Evolutionary conservation across 2,113 vertebrate genomes (phyloP), one percentile per base, ranked within the genome.

Genomic region (Zonotrichia leucophrys): DNA sequence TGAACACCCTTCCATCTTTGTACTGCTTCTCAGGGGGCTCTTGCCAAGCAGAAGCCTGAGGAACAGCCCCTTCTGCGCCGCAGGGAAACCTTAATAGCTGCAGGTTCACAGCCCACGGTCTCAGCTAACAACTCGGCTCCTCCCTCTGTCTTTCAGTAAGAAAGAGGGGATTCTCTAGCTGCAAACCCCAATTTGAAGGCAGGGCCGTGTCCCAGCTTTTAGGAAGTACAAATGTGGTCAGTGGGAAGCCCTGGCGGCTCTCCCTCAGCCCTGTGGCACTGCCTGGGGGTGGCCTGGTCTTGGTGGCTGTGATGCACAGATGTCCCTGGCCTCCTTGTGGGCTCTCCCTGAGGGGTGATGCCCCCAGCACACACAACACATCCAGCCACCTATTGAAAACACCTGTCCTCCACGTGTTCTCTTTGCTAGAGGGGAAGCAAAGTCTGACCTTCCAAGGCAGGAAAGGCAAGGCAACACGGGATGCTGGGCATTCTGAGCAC

Each of bases 221-320:
- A 12, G 35, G 22, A 85, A 85, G 28, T 9, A 60, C 30, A 83
- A 9, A 30, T 0, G 4, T 13, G 50, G 79, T 30, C 5, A 3
- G 2, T 3, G 5, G 17, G 52, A 18, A 72, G 47, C 4, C 8
- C 33, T 0, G 2, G 25, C 31, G 85, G 69, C 85, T 70, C 17
- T 67, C 22, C 30, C 23, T 37, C 15, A 93, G 87, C 50, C 31
- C 22, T 37, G 52, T 7, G 9, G n/a, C 67, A n/a, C 50, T 31
- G 55, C 41, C 58, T 83, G 41, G 25, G 33, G 3, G 27, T 17
- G 47, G 75, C 56, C 42, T 35, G 55, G 18, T 14, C 47, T 47
- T 0, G 0, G 42, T 22, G 47, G 47, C 39, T 16, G n/a, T 14
- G 37, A 66, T 0, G 0, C 41, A 25, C 2, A 3, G 23, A 77